Conservation (phyloP, 2,797 vertebrate genomes). For the Bradypodion ventrale region DNA sequence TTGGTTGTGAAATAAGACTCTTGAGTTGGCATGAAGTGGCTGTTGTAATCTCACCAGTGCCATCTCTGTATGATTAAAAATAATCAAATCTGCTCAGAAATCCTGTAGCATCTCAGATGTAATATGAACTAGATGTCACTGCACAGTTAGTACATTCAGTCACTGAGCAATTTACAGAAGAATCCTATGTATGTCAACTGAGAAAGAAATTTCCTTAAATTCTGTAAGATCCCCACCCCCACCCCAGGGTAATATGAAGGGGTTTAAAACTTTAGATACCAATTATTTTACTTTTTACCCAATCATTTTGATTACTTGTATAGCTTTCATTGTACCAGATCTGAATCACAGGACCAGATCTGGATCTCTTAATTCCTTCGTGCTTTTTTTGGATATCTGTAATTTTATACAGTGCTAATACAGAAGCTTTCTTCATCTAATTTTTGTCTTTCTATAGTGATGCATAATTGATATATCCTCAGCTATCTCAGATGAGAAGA, state of each 20-base stretch:
- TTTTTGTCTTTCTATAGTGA: fast-evolving
- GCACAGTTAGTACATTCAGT: constrained; percentile 2
- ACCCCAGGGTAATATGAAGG: background rate
- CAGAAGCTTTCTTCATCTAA: background rate
- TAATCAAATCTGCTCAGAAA: constrained; percentile 52
- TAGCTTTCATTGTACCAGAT: constrained; percentile 12
- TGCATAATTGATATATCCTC: background rate
- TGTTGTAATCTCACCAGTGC: constrained; percentile 44
- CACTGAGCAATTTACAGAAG: background rate
- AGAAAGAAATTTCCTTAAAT: background rate
- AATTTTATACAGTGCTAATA: constrained; percentile 11
- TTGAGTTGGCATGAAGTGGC: constrained; percentile 31
- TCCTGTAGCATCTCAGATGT: constrained; percentile 31
- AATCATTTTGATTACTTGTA: constrained; percentile 43
- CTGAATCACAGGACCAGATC: constrained; percentile 33
- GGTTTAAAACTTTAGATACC: background rate
- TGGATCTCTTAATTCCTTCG: constrained; percentile 33
- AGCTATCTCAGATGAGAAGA: background rate
- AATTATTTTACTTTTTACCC: constrained; percentile 23
- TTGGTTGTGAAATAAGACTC: constrained; percentile 55
- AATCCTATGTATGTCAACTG: background rate
- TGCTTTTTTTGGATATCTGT: constrained; percentile 31
- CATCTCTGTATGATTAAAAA: constrained; percentile 44
- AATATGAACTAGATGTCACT: constrained; percentile 41
- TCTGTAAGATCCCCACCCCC: background rate